Conservation (phyloP, 2,113 vertebrate species). For the Poecilia latipinna region DNA sequence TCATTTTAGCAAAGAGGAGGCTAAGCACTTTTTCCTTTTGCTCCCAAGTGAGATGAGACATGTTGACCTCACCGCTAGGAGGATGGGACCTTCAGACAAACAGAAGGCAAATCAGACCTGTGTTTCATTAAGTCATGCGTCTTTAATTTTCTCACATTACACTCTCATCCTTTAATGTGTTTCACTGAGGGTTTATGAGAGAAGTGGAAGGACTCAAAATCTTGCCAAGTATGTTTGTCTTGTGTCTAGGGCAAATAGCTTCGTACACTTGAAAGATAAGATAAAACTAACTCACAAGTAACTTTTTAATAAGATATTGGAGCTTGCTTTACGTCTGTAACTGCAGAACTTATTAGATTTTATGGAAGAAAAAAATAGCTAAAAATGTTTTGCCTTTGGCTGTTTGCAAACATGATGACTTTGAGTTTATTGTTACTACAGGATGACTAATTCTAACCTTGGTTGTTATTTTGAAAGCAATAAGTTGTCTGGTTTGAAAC, state of each 20-base stretch:
- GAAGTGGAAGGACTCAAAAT: too few relatives aligned
- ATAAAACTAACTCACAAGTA: too few relatives aligned
- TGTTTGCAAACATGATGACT: not conserved
- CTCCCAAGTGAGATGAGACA: constrained; percentile 89
- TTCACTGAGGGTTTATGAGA: not conserved
- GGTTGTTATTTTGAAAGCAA: not conserved
- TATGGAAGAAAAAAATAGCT: too few relatives aligned
- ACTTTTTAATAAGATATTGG: too few relatives aligned
- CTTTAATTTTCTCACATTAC: constrained; percentile 3
- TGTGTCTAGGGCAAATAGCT: too few relatives aligned
- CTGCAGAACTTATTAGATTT: too few relatives aligned
- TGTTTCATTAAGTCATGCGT: not conserved
- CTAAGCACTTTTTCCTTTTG: constrained; percentile 88
- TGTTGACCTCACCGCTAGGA: constrained; percentile 76
- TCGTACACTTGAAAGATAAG: too few relatives aligned
- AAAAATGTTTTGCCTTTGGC: not conserved
- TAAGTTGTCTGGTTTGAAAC: not conserved
- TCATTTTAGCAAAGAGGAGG: constrained; percentile 92
- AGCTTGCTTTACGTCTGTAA: too few relatives aligned
- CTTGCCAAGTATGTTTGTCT: too few relatives aligned
- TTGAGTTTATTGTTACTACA: not conserved
- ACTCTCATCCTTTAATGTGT: not conserved
- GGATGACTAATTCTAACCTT: not conserved
- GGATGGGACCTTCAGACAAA: constrained; percentile 71
- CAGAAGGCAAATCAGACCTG: constrained; percentile 1